Conservation (phyloP, 2,113 vertebrate genomes). For the Sorex araneus region DNA sequence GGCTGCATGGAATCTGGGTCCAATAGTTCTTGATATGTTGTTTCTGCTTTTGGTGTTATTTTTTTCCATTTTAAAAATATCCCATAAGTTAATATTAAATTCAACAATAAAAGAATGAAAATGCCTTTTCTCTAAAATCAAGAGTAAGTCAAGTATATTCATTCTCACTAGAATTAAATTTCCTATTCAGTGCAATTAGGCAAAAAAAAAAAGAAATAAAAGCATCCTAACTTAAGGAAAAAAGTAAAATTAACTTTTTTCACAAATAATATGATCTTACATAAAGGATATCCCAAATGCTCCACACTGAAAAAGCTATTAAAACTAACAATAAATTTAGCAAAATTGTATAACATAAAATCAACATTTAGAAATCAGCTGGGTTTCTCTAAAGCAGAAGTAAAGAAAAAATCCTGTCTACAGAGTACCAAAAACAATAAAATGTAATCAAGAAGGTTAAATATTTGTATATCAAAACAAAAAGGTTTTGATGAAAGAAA, state of each 20-base stretch:
- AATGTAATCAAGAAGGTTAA: background rate
- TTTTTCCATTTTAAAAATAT: background rate
- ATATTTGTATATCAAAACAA: background rate
- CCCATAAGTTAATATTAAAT: background rate
- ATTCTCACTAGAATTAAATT: background rate
- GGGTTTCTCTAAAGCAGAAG: background rate
- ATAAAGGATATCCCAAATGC: background rate
- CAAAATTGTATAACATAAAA: background rate
- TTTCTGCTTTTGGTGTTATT: background rate
- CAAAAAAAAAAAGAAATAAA: constrained; percentile 21
- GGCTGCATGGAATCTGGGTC: too few species aligned
- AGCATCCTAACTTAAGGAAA: background rate
- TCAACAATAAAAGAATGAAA: background rate
- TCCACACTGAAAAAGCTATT: background rate
- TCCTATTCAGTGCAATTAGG: background rate
- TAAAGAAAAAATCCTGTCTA: background rate
- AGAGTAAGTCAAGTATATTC: background rate
- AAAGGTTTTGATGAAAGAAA: background rate
- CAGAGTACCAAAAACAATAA: background rate
- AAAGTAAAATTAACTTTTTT: constrained; percentile 1
- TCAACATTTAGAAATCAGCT: background rate
- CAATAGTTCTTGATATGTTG: background rate
- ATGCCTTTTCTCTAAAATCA: constrained; percentile 20
- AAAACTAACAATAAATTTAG: constrained; percentile 8
- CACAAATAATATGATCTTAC: background rate